These are phyloP conservation scores for Ashinkailepas kermadecensis DNA, from an alignment of 2,888 invertebrate species.

Conservation along the genomic window DNA sequence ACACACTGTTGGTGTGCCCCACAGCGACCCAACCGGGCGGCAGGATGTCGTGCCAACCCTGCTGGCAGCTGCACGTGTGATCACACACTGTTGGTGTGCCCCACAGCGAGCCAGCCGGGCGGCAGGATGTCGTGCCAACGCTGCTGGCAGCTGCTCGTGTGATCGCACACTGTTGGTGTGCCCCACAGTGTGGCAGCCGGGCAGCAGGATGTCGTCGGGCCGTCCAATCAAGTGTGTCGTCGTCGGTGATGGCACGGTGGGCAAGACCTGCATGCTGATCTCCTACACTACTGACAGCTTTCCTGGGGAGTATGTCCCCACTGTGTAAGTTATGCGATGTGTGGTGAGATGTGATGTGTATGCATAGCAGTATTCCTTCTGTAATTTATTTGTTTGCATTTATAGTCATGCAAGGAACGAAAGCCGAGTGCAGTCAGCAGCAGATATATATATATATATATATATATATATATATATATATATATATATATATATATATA, in stretches of 20 bases:
- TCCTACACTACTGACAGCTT: conserved; percentile 54
- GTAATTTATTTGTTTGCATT: too few relatives aligned
- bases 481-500: conserved; percentile 26
- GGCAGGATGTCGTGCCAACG: conserved; percentile 35
- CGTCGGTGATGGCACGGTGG: conserved; percentile 54
- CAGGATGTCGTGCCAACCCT: too few relatives aligned
- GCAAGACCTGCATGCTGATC: conserved; percentile 54
- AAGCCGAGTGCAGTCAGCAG: neutral
- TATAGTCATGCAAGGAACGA: neutral
- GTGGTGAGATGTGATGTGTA: too few relatives aligned
- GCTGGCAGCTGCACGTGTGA: too few relatives aligned
- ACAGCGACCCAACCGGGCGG: too few relatives aligned
- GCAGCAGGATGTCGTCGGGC: conserved; percentile 38
- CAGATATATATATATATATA: conserved; percentile 21
- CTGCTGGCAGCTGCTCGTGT: too few relatives aligned
- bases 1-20: too few relatives aligned
- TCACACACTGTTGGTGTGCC: too few relatives aligned
- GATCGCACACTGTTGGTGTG: too few relatives aligned
- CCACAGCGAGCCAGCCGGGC: too few relatives aligned
- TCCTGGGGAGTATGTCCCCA: conserved; percentile 54
- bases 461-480: conserved; percentile 23
- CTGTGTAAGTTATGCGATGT: conserved; percentile 45
- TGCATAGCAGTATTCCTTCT: too few relatives aligned
- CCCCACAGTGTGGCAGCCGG: too few relatives aligned
- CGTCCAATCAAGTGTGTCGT: conserved; percentile 53